Conservation (phyloP, 30 jellyfish, hydroid and myxozoan species). For the Nemopilema nomurai region DNA sequence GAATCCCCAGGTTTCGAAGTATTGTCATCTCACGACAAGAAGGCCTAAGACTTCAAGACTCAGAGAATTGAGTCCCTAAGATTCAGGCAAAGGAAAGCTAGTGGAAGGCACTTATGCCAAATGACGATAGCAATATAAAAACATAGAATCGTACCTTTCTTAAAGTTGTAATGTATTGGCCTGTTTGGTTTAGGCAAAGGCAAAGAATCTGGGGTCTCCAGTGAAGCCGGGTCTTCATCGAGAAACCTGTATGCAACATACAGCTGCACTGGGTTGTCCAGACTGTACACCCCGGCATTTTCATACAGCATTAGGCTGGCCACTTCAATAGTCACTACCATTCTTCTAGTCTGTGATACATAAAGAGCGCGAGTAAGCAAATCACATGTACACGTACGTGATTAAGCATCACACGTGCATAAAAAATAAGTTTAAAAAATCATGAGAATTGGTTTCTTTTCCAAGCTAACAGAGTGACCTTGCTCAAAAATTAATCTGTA, state of each 20-base stretch:
- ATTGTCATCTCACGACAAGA: no score
- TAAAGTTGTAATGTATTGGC: constrained; percentile 85
- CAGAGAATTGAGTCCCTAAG: no score
- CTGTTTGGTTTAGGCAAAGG: constrained; percentile 84
- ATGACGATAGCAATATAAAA: neutral
- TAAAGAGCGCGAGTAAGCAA: neutral
- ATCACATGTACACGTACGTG: no score
- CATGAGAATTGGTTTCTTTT: no score
- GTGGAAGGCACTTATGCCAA: neutral
- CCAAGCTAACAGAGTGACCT: no score
- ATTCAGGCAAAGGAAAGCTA: neutral
- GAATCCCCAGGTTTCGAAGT: no score
- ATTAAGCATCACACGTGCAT: no score
- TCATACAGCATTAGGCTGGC: constrained; percentile 73
- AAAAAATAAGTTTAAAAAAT: no score
- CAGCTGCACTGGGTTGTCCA: constrained; percentile 63
- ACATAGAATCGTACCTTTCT: constrained; percentile 55
- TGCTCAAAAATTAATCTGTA: no score
- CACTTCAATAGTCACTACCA: constrained; percentile 56
- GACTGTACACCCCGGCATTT: constrained; percentile 63
- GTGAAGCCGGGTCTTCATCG: constrained; percentile 80
- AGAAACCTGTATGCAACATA: constrained; percentile 83
- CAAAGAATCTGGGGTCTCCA: constrained; percentile 94
- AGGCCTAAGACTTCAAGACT: no score
- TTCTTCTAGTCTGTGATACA: constrained; percentile 18